Conservation (phyloP, 2,113 vertebrate species). For the Ophiodon elongatus region DNA sequence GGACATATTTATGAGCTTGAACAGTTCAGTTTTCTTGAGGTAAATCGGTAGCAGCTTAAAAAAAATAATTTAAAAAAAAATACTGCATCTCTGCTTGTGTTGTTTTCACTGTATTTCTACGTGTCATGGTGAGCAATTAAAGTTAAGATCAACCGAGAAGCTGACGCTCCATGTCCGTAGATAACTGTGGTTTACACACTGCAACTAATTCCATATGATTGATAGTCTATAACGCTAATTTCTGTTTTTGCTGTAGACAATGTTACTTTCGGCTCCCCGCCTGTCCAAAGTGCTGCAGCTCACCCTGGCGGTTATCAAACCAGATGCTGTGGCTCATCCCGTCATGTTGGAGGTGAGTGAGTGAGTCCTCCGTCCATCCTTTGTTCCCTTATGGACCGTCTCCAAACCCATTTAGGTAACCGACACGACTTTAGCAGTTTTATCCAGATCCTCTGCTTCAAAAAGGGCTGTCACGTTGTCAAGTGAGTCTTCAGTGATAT, state of each 20-base stretch:
- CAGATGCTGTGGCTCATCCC: constrained; percentile 92
- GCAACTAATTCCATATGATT: neutral
- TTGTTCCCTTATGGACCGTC: neutral
- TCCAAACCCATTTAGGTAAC: no score
- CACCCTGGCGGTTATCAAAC: constrained; percentile 93
- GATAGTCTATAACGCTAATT: neutral
- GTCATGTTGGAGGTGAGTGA: constrained; percentile 88
- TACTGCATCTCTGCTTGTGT: neutral
- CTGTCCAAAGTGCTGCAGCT: constrained; percentile 87
- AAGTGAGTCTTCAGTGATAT: neutral
- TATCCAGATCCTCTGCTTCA: neutral
- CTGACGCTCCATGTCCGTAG: neutral
- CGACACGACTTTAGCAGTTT: neutral
- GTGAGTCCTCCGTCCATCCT: no score
- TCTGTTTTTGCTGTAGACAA: constrained; percentile 26
- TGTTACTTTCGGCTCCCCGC: constrained; percentile 63
- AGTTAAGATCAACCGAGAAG: neutral
- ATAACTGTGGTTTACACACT: neutral
- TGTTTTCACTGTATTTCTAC: neutral
- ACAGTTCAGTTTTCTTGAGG: neutral
- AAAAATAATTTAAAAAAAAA: no score
- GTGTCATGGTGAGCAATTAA: neutral
- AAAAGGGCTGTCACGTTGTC: neutral
- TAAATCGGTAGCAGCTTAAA: neutral
- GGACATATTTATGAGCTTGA: neutral